phyloP scores from a whole-genome alignment of 2,888 invertebrate species.

The Molanna angustata region DNA sequence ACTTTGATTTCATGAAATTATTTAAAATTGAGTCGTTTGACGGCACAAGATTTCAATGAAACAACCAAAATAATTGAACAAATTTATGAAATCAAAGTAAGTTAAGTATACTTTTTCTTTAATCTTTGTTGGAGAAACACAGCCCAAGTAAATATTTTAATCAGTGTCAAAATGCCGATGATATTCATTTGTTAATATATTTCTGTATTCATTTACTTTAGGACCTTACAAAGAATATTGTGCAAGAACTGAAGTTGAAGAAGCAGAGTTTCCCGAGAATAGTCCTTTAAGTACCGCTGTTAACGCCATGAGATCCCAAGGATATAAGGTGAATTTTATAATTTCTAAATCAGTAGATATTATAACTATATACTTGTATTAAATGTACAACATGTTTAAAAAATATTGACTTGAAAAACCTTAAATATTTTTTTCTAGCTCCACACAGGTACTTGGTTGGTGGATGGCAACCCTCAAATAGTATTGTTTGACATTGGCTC shows the following conservation, averaged over 20 bases:
- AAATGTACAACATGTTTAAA: neutral
- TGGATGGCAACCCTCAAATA: conserved; percentile 99
- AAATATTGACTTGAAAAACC: neutral
- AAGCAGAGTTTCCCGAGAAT: conserved; percentile 78
- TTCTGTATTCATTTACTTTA: conserved; percentile 28
- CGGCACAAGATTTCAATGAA: no score
- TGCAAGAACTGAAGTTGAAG: conserved; percentile 94
- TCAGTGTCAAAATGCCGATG: no score
- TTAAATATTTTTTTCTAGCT: conserved; percentile 53
- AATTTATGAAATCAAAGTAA: no score
- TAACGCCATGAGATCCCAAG: conserved; percentile 73
- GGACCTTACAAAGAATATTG: conserved; percentile 91
- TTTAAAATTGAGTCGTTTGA: no score
- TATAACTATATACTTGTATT: neutral
- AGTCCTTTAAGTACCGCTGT: conserved; percentile 75
- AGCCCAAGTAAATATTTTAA: no score
- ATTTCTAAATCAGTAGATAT: neutral
- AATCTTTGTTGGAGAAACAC: no score
- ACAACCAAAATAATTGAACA: no score
- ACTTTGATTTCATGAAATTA: no score
- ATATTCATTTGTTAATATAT: neutral
- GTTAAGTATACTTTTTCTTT: no score
- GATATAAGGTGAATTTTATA: conserved; percentile 69
- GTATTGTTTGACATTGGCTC: conserved; percentile 97
- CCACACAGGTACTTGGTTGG: conserved; percentile 97